Base-by-base conservation (phyloP, 2,888 invertebrate genomes). In the Gymnosoma rotundatum region DNA sequence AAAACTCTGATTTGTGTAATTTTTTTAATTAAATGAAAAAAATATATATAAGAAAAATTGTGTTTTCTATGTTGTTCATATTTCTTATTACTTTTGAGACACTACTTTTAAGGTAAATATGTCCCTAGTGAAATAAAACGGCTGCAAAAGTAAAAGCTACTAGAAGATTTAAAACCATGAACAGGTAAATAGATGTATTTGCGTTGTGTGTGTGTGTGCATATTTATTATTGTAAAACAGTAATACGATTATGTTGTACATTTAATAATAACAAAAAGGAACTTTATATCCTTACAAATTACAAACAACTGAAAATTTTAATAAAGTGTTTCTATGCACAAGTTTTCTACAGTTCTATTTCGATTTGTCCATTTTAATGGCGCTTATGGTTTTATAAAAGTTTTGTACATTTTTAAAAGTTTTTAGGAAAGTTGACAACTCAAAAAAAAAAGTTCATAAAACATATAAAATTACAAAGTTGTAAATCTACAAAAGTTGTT, bases 231-330 rank as follows among this genome's bases (percentile, higher is more conserved):
- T 70, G 25, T 72, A 76, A 70, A 73, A 76, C 48, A 72, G 66
- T 83, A 79, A 79, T 83, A 75, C 79, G 83, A 80, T 83, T 80
- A 83, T 67, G 67, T 83, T 83, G 76, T 73, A 83, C 72, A 83
- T 79, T 83, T 79, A 72, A 25, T 25, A 25, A 25, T 25, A 25
- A 4, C 25, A 58, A 70, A 64, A n/a, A 25, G 12, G 18, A 54
- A 58, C 38, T 54, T 79, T 16, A 1, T 61, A 32, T 78, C 61
- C 18, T 54, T 61, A 8, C 21, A 42, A n/a, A 69, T 70, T 52
- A 21, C 10, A 61, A 54, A 52, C 61, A 20, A 18, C 0, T 6
- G 16, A 42, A 69, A 20, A 48, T 54, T 54, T 42, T 48, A 52
- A 61, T 42, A 48, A 52, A 61, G 14, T 74, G n/a, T 45, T 32